phyloP scores from a whole-genome alignment of 2,797 vertebrate species.

The Monodelphis domestica region DNA sequence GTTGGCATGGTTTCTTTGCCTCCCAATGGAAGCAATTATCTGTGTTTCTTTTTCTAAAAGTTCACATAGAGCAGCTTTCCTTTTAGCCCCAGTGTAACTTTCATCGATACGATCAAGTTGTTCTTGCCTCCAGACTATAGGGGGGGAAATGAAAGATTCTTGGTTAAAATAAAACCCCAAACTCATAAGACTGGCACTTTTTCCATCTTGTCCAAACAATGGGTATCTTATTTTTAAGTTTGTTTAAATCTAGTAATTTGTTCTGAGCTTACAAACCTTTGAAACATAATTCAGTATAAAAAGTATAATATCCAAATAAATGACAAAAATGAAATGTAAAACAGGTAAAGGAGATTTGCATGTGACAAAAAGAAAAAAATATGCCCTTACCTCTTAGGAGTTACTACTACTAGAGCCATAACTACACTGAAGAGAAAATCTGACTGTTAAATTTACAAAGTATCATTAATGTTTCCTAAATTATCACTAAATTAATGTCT shows the following conservation, averaged over 20 bases:
- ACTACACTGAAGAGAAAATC: background rate
- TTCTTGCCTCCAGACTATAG: slow-evolving; percentile 91
- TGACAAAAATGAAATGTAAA: background rate
- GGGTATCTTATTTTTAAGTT: slow-evolving; percentile 40
- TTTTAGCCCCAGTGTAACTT: slow-evolving; percentile 87
- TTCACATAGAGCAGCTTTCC: slow-evolving; percentile 91
- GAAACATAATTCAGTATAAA: slow-evolving; percentile 29
- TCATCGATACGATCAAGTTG: slow-evolving; percentile 87
- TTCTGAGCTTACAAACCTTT: background rate
- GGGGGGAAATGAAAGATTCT: slow-evolving; percentile 41
- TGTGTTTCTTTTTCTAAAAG: slow-evolving; percentile 92
- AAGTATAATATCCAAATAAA: slow-evolving; percentile 32
- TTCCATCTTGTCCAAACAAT: slow-evolving; percentile 50
- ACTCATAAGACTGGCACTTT: slow-evolving; percentile 59
- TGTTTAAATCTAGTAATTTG: slow-evolving; percentile 33
- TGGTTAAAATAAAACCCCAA: slow-evolving; percentile 52
- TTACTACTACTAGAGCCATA: background rate
- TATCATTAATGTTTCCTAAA: background rate
- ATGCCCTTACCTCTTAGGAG: too few species aligned
- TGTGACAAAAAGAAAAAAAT: slow-evolving; percentile 20
- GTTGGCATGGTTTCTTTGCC: slow-evolving; percentile 82
- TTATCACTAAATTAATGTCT: background rate
- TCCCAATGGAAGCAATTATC: slow-evolving; percentile 89
- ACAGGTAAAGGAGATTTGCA: background rate
- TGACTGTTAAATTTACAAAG: background rate